These are phyloP conservation scores for Lepisosteus oculatus DNA, from an alignment of 2,113 vertebrate genomes.

Conservation along the genomic window DNA sequence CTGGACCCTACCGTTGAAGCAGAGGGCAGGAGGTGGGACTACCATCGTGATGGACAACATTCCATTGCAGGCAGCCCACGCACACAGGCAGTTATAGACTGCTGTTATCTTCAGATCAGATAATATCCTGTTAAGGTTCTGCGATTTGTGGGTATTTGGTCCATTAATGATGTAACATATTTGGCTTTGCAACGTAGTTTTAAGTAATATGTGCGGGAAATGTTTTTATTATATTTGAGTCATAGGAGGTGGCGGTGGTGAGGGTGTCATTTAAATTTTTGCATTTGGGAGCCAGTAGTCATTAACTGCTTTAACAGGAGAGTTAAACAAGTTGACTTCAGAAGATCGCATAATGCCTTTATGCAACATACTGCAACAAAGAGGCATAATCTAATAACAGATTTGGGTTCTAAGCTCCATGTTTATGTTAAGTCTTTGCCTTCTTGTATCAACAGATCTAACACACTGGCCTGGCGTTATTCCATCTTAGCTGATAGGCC, in stretches of 20 bases:
- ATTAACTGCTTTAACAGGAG: no score
- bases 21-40: no score
- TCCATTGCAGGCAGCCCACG: no score
- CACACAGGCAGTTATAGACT: slow-evolving; percentile 28
- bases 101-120: slow-evolving; percentile 52
- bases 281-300: no score
- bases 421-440: background rate
- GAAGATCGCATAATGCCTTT: slow-evolving; percentile 9
- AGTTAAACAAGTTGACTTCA: background rate
- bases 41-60: no score
- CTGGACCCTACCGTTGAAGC: no score
- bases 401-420: slow-evolving; percentile 11
- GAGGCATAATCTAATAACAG: slow-evolving; percentile 5
- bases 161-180: no score
- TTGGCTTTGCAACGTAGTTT: no score
- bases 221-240: slow-evolving; percentile 26
- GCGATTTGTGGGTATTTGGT: slow-evolving; percentile 36
- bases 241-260: no score
- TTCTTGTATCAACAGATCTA: background rate
- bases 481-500: background rate
- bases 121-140: slow-evolving; percentile 50
- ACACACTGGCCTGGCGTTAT: background rate
- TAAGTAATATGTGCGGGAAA: slow-evolving; percentile 27
- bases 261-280: no score
- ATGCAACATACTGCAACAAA: background rate